These are phyloP conservation scores for Agriopis marginaria DNA, from an alignment of 2,888 invertebrate genomes.

Conservation along the genomic window DNA sequence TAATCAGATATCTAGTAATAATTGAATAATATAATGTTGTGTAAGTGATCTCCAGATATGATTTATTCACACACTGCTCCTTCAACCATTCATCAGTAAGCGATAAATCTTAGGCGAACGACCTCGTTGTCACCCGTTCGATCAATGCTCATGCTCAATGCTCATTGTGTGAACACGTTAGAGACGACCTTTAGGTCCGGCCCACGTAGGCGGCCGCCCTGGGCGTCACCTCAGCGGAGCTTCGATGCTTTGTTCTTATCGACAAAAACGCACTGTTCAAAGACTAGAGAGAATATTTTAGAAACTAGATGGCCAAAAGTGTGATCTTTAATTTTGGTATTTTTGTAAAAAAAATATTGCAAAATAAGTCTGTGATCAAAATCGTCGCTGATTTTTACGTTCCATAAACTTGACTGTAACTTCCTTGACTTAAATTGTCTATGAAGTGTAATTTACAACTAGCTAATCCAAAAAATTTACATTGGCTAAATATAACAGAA, in stretches of 20 bases:
- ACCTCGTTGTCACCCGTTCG: conserved; percentile 63
- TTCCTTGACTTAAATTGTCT: too few relatives aligned
- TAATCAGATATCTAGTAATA: conserved; percentile 4
- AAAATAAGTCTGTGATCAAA: too few relatives aligned
- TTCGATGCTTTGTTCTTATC: conserved; percentile 36
- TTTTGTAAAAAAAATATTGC: too few relatives aligned
- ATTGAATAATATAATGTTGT: conserved; percentile 1
- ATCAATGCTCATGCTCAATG: conserved; percentile 48
- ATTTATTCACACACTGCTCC: conserved; percentile 12
- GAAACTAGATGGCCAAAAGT: too few relatives aligned
- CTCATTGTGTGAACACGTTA: conserved; percentile 44
- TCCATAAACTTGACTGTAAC: too few relatives aligned
- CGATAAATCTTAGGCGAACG: conserved; percentile 61
- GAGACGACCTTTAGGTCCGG: conserved; percentile 63
- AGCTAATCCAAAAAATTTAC: too few relatives aligned
- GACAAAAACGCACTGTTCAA: conserved; percentile 31
- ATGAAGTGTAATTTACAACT: too few relatives aligned
- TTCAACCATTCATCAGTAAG: conserved; percentile 25
- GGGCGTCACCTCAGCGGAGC: conserved; percentile 65
- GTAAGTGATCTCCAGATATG: conserved; percentile 15
- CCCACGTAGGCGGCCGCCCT: conserved; percentile 61
- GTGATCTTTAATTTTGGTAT: too few relatives aligned
- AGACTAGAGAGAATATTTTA: background rate
- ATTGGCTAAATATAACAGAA: too few relatives aligned
- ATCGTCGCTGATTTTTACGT: too few relatives aligned